Evolutionary conservation across 2,113 vertebrate genomes (phyloP), one percentile per base, ranked within the genome.

Genomic region (Gambusia affinis): DNA sequence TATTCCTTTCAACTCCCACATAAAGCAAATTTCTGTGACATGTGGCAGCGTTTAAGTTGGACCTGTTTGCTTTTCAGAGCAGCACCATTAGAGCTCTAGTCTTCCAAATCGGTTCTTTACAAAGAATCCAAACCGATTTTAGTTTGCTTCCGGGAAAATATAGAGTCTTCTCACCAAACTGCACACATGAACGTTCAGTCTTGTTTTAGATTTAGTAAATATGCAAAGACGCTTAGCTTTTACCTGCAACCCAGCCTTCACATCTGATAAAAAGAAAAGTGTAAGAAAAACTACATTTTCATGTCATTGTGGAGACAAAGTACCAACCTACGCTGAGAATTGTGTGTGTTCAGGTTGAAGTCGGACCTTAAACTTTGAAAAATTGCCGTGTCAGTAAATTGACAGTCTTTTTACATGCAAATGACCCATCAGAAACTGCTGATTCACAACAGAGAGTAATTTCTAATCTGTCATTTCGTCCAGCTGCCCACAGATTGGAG

Each of bases 401-500:
- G 0, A 67, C 44, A 69, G 72, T 69, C 11, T 70, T 73, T 88
- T 79, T 79, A 66, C 61, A 85, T 83, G 83, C 81, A 79, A 87
- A 87, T 85, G 64, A 76, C 39, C 54, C 29, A 86, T 73, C 64
- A 81, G 73, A 62, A 81, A 68, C 47, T 78, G 71, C 64, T 4
- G 86, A 89, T 81, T 88, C 83, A 64, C 70, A 84, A 57, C 64
- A 1, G 75, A 57, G 80, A 72, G 67, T 79, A 72, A 86, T 90
- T 90, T 76, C 76, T 90, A 91, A 90, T 91, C 90, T 82, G 89
- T 92, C 92, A 90, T 89, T 84, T 81, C 81, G 83, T 89, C 89
- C 83, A 47, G 66, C 30, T 1, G 64, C 28, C 76, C 82, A n/a
- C 65, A 76, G 73, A 72, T 73, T 47, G 76, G 75, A 78, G 79